These are phyloP conservation scores for Andrena haemorrhoa DNA, from an alignment of 2,888 invertebrate genomes.

Conservation along the genomic window DNA sequence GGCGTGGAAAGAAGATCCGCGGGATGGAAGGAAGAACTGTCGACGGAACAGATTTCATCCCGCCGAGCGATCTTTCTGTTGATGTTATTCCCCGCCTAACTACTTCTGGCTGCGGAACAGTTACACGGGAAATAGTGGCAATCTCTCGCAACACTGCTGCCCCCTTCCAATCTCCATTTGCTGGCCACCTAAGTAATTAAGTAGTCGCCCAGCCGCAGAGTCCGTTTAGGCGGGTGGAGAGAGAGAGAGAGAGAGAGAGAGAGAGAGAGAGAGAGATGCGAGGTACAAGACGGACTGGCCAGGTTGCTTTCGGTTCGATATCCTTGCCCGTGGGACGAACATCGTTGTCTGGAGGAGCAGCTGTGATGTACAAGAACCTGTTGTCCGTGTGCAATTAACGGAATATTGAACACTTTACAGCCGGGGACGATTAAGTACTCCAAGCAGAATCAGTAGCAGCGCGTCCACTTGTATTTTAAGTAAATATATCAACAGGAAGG, in stretches of 20 bases:
- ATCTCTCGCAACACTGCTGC: slow-evolving; percentile 42
- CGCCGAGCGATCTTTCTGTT: slow-evolving; percentile 46
- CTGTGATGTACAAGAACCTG: background rate
- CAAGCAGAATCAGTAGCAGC: too few species aligned
- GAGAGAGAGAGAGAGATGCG: slow-evolving; percentile 25
- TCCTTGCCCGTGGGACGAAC: slow-evolving; percentile 8
- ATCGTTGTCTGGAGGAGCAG: background rate
- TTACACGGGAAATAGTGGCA: slow-evolving; percentile 14
- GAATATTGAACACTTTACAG: background rate
- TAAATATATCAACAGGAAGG: slow-evolving; percentile 4
- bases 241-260: background rate
- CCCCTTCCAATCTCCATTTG: slow-evolving; percentile 54
- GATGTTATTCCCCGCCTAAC: background rate
- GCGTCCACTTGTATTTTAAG: too few species aligned
- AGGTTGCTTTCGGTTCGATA: slow-evolving; percentile 1
- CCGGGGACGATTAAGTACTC: background rate
- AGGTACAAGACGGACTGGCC: slow-evolving; percentile 15
- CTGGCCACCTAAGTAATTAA: slow-evolving; percentile 66
- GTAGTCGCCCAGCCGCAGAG: slow-evolving; percentile 50
- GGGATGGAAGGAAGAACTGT: slow-evolving; percentile 8
- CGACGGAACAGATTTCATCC: slow-evolving; percentile 76
- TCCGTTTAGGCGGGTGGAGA: slow-evolving; percentile 38
- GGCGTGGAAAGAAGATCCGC: background rate
- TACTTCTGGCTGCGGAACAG: background rate
- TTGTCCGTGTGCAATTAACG: background rate